Conservation (phyloP, 2,888 invertebrate genomes). For the Villa cingulata region DNA sequence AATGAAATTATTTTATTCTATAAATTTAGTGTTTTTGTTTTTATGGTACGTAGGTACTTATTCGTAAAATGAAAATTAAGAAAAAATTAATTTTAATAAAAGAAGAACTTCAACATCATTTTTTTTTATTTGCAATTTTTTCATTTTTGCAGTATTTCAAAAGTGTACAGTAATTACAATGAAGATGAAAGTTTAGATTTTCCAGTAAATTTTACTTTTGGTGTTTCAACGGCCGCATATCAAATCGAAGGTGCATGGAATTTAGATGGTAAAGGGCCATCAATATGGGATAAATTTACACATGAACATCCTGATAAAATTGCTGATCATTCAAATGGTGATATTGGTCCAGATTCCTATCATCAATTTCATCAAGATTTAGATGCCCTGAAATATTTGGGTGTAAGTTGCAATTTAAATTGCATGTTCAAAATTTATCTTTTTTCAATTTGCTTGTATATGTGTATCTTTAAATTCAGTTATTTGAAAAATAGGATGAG, state of each 20-base stretch:
- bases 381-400: constrained; percentile 38
- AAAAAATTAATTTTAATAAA: background rate
- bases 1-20: too few species aligned
- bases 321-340: constrained; percentile 38
- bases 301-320: constrained; percentile 31
- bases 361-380: constrained; percentile 45
- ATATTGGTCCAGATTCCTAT: constrained; percentile 47
- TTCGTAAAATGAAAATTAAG: too few species aligned
- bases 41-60: too few species aligned
- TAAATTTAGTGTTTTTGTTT: too few species aligned
- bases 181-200: constrained; percentile 17
- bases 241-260: constrained; percentile 27
- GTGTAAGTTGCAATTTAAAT: constrained; percentile 24
- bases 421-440: too few species aligned
- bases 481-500: too few species aligned
- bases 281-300: constrained; percentile 38
- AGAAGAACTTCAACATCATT: too few species aligned
- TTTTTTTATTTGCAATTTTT: too few species aligned
- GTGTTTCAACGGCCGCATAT: constrained; percentile 24
- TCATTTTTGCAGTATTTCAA: too few species aligned
- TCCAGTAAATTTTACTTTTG: constrained; percentile 21
- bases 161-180: too few species aligned
- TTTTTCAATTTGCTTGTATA: too few species aligned
- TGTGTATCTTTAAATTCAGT: too few species aligned
- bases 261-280: constrained; percentile 38